A percentile compares a stretch with the other conserved stretches of the same genome.
Evolutionary conservation across 2,113 vertebrate species (phyloP).

Genomic region (Rhineura floridana): DNA sequence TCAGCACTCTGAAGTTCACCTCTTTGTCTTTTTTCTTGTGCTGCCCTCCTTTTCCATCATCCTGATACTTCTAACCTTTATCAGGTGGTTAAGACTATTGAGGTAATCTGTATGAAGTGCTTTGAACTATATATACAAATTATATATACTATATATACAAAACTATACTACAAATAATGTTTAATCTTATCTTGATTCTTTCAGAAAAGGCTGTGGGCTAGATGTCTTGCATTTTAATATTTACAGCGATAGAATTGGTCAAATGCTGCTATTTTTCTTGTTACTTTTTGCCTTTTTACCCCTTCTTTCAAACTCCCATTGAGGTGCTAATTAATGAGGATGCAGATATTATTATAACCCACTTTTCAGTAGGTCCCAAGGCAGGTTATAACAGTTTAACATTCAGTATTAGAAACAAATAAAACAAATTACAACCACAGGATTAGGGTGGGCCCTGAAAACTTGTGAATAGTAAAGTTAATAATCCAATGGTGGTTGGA

Average conservation of each 20-base stretch:
- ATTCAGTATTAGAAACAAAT: too few species aligned
- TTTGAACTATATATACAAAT: too few species aligned
- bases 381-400: too few species aligned
- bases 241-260: not conserved
- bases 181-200: too few species aligned
- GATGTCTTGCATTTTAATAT: not conserved
- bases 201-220: not conserved
- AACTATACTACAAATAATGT: too few species aligned
- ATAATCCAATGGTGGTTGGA: not conserved
- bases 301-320: not conserved
- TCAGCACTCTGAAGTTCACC: not conserved
- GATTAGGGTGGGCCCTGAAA: too few species aligned
- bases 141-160: too few species aligned
- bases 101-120: too few species aligned
- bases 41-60: not conserved
- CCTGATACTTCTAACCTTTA: not conserved
- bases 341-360: too few species aligned
- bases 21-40: not conserved
- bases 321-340: not conserved
- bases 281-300: not conserved
- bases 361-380: too few species aligned
- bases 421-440: too few species aligned
- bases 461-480: not conserved
- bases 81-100: not conserved
- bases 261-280: too few species aligned